Base-by-base conservation (phyloP, 2,113 vertebrate species). In the Pelecanoides urinatrix region DNA sequence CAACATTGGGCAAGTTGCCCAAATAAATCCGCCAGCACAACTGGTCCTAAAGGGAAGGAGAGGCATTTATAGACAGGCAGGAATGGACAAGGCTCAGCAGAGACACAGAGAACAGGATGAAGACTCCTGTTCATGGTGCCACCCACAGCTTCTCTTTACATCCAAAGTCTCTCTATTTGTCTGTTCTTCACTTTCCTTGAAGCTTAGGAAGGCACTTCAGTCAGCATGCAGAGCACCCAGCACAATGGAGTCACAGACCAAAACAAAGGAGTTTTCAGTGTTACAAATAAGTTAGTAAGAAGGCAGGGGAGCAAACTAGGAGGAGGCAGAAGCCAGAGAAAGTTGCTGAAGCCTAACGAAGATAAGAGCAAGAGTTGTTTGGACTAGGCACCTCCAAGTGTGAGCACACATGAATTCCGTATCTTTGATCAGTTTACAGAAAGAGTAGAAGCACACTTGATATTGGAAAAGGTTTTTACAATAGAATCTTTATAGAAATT, bases 361-460 rank as follows among this genome's bases (percentile, higher is more conserved):
- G n/a, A 40, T 17, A 14, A 45, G 26, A 61, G 14, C 7, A 49
- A 77, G 32, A 53, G 38, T 22, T 65, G 20, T 50, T 45, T 36
- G 32, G 50, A 65, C 34, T 25, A n/a, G n/a, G 13, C 5, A 68
- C 13, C 26, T 80, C 16, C 5, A 68, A 77, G 16, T 25, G 5
- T 16, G 3, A 75, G 19, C 20, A 50, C 11, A 45, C 4, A 11
- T 6, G 8, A 94, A 59, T 23, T 61, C 22, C 2, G 0, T 19
- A 20, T 11, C 38, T 86, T 45, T 8, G 13, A 2, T 76, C 42
- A 25, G 6, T 38, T 40, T 18, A 70, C 11, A 70, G 36, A 42
- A 86, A 79, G 5, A 77, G 3, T 8, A 79, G 17, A 66, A 79
- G 3, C 19, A 53, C 11, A 2, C 2, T 17, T 53, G 3, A 42